These are phyloP conservation scores for Diplazon laetatorius DNA, from an alignment of 2,888 invertebrate species.

Conservation along the genomic window DNA sequence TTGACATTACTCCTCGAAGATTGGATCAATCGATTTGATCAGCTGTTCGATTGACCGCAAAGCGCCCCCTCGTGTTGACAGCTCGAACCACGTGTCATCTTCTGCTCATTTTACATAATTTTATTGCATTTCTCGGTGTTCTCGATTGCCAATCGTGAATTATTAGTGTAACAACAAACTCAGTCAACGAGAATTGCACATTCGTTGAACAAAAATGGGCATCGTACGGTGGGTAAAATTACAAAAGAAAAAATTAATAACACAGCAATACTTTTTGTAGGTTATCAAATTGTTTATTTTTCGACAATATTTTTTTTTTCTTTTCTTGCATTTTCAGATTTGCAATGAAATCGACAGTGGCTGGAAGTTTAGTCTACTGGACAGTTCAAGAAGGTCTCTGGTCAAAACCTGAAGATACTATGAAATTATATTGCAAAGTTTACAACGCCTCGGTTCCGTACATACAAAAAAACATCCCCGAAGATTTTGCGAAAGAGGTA, in stretches of 20 bases:
- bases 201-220: constrained; percentile 71
- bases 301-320: too few species aligned
- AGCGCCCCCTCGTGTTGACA: constrained; percentile 45
- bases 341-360: constrained; percentile 76
- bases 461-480: constrained; percentile 74
- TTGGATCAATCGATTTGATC: too few species aligned
- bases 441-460: constrained; percentile 75
- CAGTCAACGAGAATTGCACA: too few species aligned
- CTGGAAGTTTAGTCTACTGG: constrained; percentile 79
- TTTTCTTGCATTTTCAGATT: constrained; percentile 77
- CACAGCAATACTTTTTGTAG: constrained; percentile 8
- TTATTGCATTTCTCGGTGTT: constrained; percentile 31
- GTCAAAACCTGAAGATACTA: constrained; percentile 79
- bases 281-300: constrained; percentile 43
- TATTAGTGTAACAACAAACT: constrained; percentile 18
- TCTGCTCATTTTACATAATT: constrained; percentile 56
- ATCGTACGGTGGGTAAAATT: constrained; percentile 74
- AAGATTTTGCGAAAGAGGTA: constrained; percentile 74
- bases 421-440: constrained; percentile 77
- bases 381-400: constrained; percentile 80
- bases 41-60: constrained; percentile 33
- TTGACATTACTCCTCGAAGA: too few species aligned
- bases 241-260: not conserved
- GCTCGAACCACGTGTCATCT: constrained; percentile 16
- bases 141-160: not conserved